A percentile compares a stretch with the other conserved stretches of the same genome.
These are phyloP conservation scores for Drosophila basisetae DNA, from an alignment of 2,888 invertebrate species.

Conservation along the genomic window DNA sequence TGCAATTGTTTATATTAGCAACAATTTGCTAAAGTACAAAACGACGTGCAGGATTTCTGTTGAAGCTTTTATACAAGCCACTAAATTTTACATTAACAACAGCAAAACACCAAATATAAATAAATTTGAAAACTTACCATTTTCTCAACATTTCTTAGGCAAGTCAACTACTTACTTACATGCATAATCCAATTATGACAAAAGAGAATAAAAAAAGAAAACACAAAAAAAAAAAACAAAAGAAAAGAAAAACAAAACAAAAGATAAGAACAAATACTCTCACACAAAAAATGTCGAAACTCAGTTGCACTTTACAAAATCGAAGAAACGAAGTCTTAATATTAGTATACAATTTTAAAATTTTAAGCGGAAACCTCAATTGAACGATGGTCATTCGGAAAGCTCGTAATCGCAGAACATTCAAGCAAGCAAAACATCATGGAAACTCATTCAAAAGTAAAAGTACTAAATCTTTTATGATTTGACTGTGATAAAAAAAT, in stretches of 20 bases:
- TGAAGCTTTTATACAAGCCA: conserved; percentile 55
- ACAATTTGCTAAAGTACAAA: conserved; percentile 28
- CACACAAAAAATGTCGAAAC: conserved; percentile 27
- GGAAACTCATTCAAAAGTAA: conserved; percentile 81
- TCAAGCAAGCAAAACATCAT: conserved; percentile 70
- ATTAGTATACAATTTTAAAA: conserved; percentile 58
- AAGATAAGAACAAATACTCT: conserved; percentile 8
- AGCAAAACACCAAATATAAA: conserved; percentile 17
- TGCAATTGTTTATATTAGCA: conserved; percentile 34
- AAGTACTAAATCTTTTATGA: conserved; percentile 85
- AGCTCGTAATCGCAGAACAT: conserved; percentile 61
- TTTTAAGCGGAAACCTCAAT: conserved; percentile 48
- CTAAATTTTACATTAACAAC: conserved; percentile 40
- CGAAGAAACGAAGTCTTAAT: conserved; percentile 49
- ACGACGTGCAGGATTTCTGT: conserved; percentile 47
- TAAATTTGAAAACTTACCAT: conserved; percentile 17
- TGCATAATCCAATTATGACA: conserved; percentile 29
- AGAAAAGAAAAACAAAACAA: conserved; percentile 1
- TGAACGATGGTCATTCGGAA: conserved; percentile 49
- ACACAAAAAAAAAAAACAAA: not conserved
- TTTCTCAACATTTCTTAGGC: conserved; percentile 53
- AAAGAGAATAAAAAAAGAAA: not conserved
- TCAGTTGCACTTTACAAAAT: conserved; percentile 49
- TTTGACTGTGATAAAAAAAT: conserved; percentile 85
- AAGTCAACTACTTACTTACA: conserved; percentile 42